Evolutionary conservation across 2,113 vertebrate species (phyloP), one percentile per base, ranked within the genome.

Genomic region (Dicerorhinus sumatrensis): DNA sequence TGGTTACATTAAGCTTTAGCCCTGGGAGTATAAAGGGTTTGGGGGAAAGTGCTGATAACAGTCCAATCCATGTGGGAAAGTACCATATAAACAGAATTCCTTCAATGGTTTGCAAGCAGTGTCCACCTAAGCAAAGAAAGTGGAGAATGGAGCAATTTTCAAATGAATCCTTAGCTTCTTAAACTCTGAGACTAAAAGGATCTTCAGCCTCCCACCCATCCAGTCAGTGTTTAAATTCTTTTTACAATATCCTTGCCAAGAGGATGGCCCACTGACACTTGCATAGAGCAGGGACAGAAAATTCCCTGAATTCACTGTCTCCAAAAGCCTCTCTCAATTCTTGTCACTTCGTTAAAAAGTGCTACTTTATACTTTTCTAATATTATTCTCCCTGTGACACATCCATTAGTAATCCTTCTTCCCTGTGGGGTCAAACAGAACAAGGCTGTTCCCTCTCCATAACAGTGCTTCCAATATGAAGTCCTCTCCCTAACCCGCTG

Each of bases 41-140:
- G 69, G 25, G 21, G 58, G 29, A 6, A 91, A 83, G 18, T 84
- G 51, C 39, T 89, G 25, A 91, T 72, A 33, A 73, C 14, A 25
- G 8, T 81, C 29, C 33, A 62, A 81, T 84, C 6, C n/a, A 54
- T 46, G 21, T 25, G 10, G 36, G 29, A 92, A 97, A 89, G 60
- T 67, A 29, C 6, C 46, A 65, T 89, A 69, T 85, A 96, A 63
- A 79, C 2, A 77, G 23, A 89, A 54, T 80, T 92, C 54, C 60
- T 93, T 75, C 51, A 77, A 21, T 93, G 72, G 69, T 91, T 95
- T 96, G 20, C 84, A 96, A 93, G 82, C 29, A 92, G 27, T 42
- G 31, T 96, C 65, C 54, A 60, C 46, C 12, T 81, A 95, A 92
- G 65, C 86, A 96, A 94, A 89, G 25, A 83, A 76, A 93, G 42